phyloP scores from a whole-genome alignment of 64 coral and sea anemone genomes.

The Porites australiensis region DNA sequence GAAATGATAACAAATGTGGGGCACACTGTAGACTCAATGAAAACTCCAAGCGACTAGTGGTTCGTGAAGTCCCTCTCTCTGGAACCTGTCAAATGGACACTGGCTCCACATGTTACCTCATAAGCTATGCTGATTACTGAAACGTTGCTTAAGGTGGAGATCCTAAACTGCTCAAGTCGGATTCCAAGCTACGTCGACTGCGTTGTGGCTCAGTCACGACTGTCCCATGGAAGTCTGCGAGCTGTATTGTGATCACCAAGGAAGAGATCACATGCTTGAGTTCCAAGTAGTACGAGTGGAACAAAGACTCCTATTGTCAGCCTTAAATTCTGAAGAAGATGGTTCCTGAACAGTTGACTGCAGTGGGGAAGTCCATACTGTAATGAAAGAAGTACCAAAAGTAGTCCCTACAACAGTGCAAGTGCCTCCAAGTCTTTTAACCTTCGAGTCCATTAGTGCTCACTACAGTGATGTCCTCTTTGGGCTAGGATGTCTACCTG shows the following conservation, averaged over 20 bases:
- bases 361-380: slow-evolving; percentile 2
- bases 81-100: slow-evolving; percentile 56
- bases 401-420: background rate
- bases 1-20: background rate
- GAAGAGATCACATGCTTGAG: background rate
- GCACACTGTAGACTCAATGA: background rate
- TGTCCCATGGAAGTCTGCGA: slow-evolving; percentile 29
- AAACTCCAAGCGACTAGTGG: background rate
- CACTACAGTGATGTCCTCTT: background rate
- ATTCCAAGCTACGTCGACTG: slow-evolving; percentile 39
- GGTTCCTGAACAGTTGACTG: background rate
- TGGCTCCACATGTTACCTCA: slow-evolving; percentile 64
- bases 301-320: background rate
- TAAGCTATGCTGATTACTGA: background rate
- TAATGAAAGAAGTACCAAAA: background rate
- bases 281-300: slow-evolving; percentile 17
- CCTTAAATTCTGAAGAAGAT: background rate
- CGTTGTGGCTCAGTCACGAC: slow-evolving; percentile 53
- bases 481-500: background rate
- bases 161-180: background rate
- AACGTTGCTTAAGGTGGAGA: slow-evolving; percentile 13
- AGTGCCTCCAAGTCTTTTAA: background rate
- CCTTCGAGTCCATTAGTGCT: background rate
- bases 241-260: slow-evolving; percentile 13
- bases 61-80: background rate